Base-by-base conservation (phyloP, 2,113 vertebrate genomes). In the Nothocercus julius region DNA sequence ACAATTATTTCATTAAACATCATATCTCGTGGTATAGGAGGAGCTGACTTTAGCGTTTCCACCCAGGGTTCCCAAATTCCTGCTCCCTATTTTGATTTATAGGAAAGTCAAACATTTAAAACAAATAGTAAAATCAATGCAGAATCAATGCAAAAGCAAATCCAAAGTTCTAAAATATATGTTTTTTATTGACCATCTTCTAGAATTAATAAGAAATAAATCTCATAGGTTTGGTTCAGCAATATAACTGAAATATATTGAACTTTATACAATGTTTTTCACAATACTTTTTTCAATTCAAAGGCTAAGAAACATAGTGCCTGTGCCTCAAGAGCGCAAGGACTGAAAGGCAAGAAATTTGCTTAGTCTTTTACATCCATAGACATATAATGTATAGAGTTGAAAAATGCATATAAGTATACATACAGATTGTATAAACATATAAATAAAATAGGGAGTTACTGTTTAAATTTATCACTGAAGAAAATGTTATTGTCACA, bases 1-100 rank as follows among this genome's bases (percentile, higher is more conserved):
- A 99, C 99, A 63, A 99, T 99, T 95, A 99, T 99, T 96, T 99
- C 98, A 85, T 98, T 99, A 93, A 99, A 99, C 97, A 98, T 90
- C 94, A 97, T n/a, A 70, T 99, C 98, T 78, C 96, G 98, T 83
- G 96, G 77, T 77, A 99, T 98, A n/a, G 98, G 89, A 83, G 97
- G 98, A 16, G 98, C 96, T 2, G 94, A 73, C 84, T 95, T 98
- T 32, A 99, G 94, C 87, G 97, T 97, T 74, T 98, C 98, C 44
- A 98, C 97, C 99, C 99, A 99, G 34, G 97, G 96, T 85, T 99
- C 98, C 99, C 99, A 99, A 93, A 97, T 97, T 76, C 99, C 99
- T 15, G 96, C 59, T 82, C 98, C 99, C 99, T 99, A 42, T 92
- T 94, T 81, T 88, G 54, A 88, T 89, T 30, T n/a, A 85, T 36